These are phyloP conservation scores for Saccopteryx bilineata DNA, from an alignment of 2,113 vertebrate species.

Conservation along the genomic window DNA sequence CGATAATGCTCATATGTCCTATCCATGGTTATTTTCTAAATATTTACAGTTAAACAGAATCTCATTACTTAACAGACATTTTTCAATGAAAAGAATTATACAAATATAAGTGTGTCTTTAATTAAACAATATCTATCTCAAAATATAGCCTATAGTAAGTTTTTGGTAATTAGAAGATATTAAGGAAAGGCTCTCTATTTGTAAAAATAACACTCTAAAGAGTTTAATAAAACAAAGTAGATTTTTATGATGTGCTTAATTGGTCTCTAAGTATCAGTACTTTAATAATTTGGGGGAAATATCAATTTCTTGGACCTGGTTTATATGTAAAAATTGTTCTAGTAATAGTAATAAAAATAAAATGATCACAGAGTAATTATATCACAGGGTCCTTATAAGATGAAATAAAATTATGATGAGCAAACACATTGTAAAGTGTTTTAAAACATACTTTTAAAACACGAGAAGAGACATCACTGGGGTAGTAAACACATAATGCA, in stretches of 20 bases:
- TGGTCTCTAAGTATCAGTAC: conserved; percentile 32
- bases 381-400: background rate
- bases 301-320: conserved; percentile 16
- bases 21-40: background rate
- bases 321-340: background rate
- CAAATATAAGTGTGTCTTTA: background rate
- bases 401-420: conserved; percentile 65
- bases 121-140: background rate
- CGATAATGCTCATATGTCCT: background rate
- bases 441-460: conserved; percentile 32
- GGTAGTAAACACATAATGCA: no score
- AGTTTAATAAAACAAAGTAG: conserved; percentile 20
- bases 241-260: conserved; percentile 63
- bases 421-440: background rate
- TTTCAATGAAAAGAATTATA: background rate
- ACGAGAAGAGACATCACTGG: background rate
- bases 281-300: conserved; percentile 15
- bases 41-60: background rate
- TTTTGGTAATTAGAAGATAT: conserved; percentile 47
- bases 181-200: background rate
- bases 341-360: conserved; percentile 62
- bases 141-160: background rate
- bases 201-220: conserved; percentile 36
- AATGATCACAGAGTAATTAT: conserved; percentile 47
- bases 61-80: background rate